phyloP scores from a whole-genome alignment of 2,888 invertebrate genomes.

The Phragmatobia fuliginosa region DNA sequence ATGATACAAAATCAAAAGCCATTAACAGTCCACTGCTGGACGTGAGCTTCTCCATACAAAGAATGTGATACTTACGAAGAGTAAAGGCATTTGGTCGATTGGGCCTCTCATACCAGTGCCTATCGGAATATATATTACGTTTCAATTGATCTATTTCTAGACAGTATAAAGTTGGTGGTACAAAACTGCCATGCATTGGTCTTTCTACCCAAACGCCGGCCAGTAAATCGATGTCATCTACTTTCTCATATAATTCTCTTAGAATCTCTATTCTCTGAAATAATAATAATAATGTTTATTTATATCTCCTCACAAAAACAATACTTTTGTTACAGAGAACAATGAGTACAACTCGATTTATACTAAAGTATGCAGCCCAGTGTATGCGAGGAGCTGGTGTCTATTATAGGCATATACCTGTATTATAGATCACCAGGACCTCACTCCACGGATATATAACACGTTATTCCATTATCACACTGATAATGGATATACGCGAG shows the following conservation, averaged over 20 bases:
- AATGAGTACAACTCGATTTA: no score
- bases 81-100: slow-evolving; percentile 68
- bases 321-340: no score
- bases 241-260: slow-evolving; percentile 77
- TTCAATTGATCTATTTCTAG: slow-evolving; percentile 95
- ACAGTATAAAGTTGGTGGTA: slow-evolving; percentile 96
- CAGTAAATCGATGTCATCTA: slow-evolving; percentile 95
- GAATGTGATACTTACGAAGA: slow-evolving; percentile 53
- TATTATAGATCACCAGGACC: no score
- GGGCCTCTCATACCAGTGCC: slow-evolving; percentile 90
- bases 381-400: no score
- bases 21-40: no score
- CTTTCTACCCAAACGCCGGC: slow-evolving; percentile 94
- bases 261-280: slow-evolving; percentile 65
- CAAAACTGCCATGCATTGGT: slow-evolving; percentile 91
- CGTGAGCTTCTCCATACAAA: not conserved
- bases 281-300: not conserved
- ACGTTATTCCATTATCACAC: no score
- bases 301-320: no score
- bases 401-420: no score
- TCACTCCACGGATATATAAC: no score
- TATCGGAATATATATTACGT: slow-evolving; percentile 91
- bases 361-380: no score
- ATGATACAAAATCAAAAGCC: no score
- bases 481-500: no score